A percentile compares a stretch with the other conserved stretches of the same genome.
These are phyloP conservation scores for Hiodon alosoides DNA, from an alignment of 2,113 vertebrate species.

Conservation along the genomic window DNA sequence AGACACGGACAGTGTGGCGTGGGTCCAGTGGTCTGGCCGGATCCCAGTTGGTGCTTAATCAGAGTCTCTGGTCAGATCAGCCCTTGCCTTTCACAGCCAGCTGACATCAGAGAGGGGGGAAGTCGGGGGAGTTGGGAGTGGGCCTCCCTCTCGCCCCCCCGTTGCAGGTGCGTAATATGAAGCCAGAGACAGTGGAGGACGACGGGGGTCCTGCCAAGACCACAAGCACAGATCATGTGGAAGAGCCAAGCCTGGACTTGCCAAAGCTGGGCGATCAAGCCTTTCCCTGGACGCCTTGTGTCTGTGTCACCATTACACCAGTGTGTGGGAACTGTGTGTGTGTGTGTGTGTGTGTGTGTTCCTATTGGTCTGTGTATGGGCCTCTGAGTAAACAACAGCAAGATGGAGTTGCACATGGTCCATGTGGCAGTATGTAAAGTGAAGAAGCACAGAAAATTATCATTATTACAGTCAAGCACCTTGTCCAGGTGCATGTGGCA, in stretches of 20 bases:
- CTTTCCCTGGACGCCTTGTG: conserved; percentile 36
- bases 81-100: conserved; percentile 85
- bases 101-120: conserved; percentile 82
- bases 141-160: conserved; percentile 10
- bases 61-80: conserved; percentile 78
- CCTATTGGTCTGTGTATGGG: conserved; percentile 17
- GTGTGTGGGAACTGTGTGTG: conserved; percentile 20
- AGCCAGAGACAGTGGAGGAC: conserved; percentile 36
- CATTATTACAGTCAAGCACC: too few relatives aligned
- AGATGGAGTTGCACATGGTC: background rate
- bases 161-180: conserved; percentile 55
- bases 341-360: conserved; percentile 32
- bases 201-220: conserved; percentile 49
- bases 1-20: conserved; percentile 71
- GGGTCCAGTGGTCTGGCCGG: conserved; percentile 85
- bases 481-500: too few relatives aligned
- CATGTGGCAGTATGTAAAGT: background rate
- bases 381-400: background rate
- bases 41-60: conserved; percentile 85
- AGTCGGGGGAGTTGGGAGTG: conserved; percentile 18
- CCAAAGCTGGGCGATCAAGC: conserved; percentile 52
- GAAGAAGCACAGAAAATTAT: too few relatives aligned
- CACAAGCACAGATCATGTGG: conserved; percentile 41
- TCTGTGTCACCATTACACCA: conserved; percentile 35
- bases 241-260: conserved; percentile 45